Conservation (phyloP, 1,140 invertebrate genomes). For the Geopemphigus sp. region DNA sequence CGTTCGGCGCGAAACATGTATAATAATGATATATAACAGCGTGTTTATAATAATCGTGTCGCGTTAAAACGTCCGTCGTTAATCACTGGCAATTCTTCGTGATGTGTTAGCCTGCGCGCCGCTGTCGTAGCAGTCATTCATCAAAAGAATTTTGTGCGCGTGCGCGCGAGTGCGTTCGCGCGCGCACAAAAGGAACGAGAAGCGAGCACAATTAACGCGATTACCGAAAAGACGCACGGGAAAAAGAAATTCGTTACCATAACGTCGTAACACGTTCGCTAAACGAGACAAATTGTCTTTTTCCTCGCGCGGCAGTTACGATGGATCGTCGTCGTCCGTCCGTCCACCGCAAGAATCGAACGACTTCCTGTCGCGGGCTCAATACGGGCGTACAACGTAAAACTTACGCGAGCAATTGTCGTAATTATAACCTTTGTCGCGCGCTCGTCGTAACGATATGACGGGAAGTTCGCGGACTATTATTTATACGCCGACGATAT, state of each 20-base stretch:
- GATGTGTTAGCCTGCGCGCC: not conserved
- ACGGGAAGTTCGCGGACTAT: no score
- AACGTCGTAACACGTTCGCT: not conserved
- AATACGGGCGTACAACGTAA: no score
- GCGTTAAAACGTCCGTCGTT: conserved; percentile 39
- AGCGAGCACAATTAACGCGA: conserved; percentile 29
- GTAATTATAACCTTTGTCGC: no score
- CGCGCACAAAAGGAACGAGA: conserved; percentile 23
- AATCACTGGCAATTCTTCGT: conserved; percentile 38
- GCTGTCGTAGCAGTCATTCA: conserved; percentile 7
- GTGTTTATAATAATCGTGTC: conserved; percentile 43
- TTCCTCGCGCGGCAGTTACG: not conserved
- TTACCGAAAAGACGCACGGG: not conserved
- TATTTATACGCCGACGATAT: no score
- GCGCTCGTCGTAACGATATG: no score
- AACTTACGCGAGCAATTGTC: no score
- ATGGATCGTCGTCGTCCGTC: not conserved
- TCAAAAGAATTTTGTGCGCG: conserved; percentile 28
- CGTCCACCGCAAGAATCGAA: not conserved
- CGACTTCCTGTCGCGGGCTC: conserved; percentile 24
- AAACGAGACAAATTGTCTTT: conserved; percentile 40
- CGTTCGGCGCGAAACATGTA: not conserved
- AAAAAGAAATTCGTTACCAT: conserved; percentile 5
- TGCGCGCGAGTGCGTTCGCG: not conserved
- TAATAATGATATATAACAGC: not conserved